Evolutionary conservation across 2,113 vertebrate genomes (phyloP).

Genomic region (Sturnira hondurensis): DNA sequence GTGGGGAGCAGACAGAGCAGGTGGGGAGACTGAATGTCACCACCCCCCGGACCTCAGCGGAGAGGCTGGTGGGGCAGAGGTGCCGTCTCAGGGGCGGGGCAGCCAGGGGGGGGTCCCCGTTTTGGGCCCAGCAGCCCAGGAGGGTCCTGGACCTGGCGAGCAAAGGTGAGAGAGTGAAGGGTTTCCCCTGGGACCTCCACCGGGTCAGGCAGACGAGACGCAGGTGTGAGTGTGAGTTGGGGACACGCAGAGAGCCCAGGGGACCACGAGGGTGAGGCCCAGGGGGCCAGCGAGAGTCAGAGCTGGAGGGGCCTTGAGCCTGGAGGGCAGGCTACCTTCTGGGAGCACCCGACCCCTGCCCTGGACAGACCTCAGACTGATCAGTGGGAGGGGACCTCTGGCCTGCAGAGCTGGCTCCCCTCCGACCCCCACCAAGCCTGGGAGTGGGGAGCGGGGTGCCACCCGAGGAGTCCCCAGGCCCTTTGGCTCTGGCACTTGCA

Average conservation of each 20-base stretch:
- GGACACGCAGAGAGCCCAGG: neutral
- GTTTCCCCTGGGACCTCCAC: neutral
- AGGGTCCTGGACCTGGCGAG: neutral
- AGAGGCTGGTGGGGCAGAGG: neutral
- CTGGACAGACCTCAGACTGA: fast-evolving
- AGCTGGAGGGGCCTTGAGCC: neutral
- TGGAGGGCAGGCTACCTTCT: neutral
- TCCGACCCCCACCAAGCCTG: fast-evolving
- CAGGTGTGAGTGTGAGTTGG: neutral
- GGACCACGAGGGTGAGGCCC: neutral
- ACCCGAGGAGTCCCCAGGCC: neutral
- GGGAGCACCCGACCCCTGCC: neutral
- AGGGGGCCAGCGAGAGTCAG: neutral
- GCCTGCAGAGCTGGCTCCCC: neutral
- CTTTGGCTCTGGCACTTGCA: neutral
- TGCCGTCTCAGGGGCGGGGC: too few relatives aligned
- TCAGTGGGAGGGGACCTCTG: neutral
- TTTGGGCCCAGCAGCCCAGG: neutral
- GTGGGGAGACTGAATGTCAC: fast-evolving
- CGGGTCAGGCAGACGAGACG: neutral
- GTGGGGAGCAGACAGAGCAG: neutral
- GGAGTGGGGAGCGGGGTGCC: too few relatives aligned
- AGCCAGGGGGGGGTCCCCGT: neutral
- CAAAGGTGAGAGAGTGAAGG: neutral
- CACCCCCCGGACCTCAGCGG: fast-evolving